Evolutionary conservation across 1,140 invertebrate species (phyloP).

Genomic region (Bombus superbus): DNA sequence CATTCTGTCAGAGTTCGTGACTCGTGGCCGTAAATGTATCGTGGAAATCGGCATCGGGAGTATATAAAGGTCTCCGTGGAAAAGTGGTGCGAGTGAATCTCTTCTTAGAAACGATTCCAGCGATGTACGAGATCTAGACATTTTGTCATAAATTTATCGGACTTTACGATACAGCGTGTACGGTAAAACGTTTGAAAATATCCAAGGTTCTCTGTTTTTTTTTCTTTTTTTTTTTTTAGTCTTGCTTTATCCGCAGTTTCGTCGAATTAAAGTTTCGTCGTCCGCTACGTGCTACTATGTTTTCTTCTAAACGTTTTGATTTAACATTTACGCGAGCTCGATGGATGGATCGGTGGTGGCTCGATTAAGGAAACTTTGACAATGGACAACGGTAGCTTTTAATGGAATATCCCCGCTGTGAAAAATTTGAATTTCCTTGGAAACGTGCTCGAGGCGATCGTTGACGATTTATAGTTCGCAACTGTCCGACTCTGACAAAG

Average conservation of each 20-base stretch:
- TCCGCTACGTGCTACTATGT: no score
- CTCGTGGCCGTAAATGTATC: neutral
- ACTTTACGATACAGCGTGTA: neutral
- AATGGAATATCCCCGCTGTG: neutral
- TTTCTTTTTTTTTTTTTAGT: no score
- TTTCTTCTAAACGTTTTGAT: neutral
- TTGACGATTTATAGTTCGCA: neutral
- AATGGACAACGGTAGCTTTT: neutral
- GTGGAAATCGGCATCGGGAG: neutral
- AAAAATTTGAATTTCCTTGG: neutral
- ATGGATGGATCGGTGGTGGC: neutral
- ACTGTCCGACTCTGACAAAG: conserved; percentile 1
- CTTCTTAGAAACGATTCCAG: no score
- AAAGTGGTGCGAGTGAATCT: neutral
- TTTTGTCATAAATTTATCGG: neutral
- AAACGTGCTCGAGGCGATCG: neutral
- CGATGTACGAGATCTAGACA: neutral
- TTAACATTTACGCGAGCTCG: neutral
- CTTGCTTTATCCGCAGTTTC: no score
- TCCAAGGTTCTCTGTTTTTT: neutral
- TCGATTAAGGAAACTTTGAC: neutral
- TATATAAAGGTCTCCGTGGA: neutral
- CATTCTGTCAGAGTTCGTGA: neutral
- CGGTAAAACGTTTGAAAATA: neutral
- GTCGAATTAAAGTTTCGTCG: no score